phyloP scores from a whole-genome alignment of 2,113 vertebrate species.

The Prietella phreatophila region DNA sequence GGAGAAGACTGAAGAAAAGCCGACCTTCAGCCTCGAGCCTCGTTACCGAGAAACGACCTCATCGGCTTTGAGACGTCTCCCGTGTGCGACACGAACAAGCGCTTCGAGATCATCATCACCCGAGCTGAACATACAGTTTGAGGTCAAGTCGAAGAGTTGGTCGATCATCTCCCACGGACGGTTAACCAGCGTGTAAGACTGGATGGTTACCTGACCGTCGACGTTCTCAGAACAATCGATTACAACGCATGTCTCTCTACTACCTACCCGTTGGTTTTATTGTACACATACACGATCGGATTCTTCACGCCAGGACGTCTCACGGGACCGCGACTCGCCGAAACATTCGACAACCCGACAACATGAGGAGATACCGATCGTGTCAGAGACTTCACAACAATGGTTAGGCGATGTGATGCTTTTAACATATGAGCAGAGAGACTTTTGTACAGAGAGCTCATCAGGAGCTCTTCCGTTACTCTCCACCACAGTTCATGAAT shows the following conservation, averaged over 20 bases:
- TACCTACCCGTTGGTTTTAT: not conserved
- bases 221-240: not conserved
- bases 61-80: not conserved
- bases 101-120: not conserved
- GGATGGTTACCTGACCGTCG: not conserved
- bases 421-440: too few relatives aligned
- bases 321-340: too few relatives aligned
- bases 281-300: not conserved
- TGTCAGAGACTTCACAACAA: too few relatives aligned
- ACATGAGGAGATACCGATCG: not conserved
- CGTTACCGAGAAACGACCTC: not conserved
- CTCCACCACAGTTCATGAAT: too few relatives aligned
- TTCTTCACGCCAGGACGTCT: not conserved
- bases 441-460: too few relatives aligned
- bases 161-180: not conserved
- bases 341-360: not conserved
- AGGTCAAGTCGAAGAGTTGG: not conserved
- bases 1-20: not conserved
- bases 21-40: not conserved
- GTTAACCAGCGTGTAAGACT: not conserved
- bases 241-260: not conserved
- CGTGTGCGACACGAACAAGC: not conserved
- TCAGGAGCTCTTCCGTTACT: too few relatives aligned
- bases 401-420: too few relatives aligned
- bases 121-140: not conserved